A percentile compares a stretch with the other conserved stretches of the same genome.
These are phyloP conservation scores for Agrilus planipennis DNA, from an alignment of 1,140 invertebrate genomes.

Conservation along the genomic window DNA sequence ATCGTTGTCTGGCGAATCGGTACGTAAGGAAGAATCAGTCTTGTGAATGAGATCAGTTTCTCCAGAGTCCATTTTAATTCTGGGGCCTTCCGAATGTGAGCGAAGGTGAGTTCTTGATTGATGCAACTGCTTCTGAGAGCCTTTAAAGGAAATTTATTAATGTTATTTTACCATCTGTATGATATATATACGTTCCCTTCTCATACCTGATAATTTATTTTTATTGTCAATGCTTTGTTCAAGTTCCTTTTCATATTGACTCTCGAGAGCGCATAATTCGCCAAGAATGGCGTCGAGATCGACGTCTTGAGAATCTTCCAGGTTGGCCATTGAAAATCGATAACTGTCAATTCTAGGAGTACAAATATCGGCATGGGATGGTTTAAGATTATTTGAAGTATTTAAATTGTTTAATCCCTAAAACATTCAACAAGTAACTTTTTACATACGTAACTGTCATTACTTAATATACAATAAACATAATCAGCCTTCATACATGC, in stretches of 20 bases:
- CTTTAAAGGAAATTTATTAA: slow-evolving; percentile 18
- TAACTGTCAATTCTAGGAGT: slow-evolving; percentile 71
- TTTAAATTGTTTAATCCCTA: slow-evolving; percentile 52
- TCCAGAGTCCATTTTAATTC: slow-evolving; percentile 31
- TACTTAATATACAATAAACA: too few relatives aligned
- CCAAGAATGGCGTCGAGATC: slow-evolving; percentile 92
- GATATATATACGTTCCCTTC: too few relatives aligned
- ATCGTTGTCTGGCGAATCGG: slow-evolving; percentile 91
- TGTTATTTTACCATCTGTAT: too few relatives aligned
- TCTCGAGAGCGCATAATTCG: slow-evolving; percentile 82
- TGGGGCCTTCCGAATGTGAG: slow-evolving; percentile 37
- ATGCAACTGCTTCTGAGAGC: slow-evolving; percentile 26
- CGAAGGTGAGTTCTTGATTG: slow-evolving; percentile 37
- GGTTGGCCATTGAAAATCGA: slow-evolving; percentile 83
- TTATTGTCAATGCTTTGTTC: slow-evolving; percentile 34
- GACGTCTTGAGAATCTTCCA: slow-evolving; percentile 89
- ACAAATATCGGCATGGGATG: slow-evolving; percentile 48
- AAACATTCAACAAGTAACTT: too few relatives aligned
- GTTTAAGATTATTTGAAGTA: slow-evolving; percentile 39
- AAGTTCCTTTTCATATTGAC: slow-evolving; percentile 60
- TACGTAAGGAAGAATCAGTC: slow-evolving; percentile 40
- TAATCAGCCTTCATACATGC: too few relatives aligned
- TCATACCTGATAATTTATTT: slow-evolving; percentile 33
- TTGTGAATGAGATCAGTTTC: slow-evolving; percentile 26
- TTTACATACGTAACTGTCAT: too few relatives aligned